Conservation (phyloP, 2,888 invertebrate genomes). For the Graphium colonna region DNA sequence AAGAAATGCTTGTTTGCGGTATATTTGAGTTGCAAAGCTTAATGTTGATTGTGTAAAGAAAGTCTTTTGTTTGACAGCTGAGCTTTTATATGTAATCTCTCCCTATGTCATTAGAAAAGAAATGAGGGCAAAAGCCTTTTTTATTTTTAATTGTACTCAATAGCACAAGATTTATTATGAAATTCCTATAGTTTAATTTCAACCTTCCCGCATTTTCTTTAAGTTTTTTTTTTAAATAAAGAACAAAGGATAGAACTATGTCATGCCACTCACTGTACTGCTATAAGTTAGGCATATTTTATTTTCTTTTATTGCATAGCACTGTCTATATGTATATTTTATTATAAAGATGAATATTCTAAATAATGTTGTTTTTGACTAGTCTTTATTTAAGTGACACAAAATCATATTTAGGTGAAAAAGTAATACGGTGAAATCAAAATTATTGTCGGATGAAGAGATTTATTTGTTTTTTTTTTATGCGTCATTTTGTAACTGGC, state of each 20-base stretch:
- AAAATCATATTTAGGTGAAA: constrained; percentile 30
- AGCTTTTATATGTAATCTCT: too few relatives aligned
- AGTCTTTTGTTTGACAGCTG: too few relatives aligned
- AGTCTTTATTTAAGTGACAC: constrained; percentile 47
- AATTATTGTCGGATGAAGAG: not conserved
- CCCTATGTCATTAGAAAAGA: not conserved
- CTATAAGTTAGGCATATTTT: not conserved
- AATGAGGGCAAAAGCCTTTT: not conserved
- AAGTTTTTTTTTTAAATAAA: not conserved
- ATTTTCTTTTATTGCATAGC: not conserved
- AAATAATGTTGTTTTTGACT: constrained; percentile 51
- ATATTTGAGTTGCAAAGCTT: too few relatives aligned
- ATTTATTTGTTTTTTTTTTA: not conserved
- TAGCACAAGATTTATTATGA: not conserved
- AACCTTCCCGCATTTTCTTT: not conserved
- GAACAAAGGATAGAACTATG: not conserved
- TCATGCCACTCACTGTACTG: not conserved
- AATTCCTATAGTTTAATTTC: not conserved
- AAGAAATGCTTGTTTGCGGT: too few relatives aligned
- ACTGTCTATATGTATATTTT: not conserved
- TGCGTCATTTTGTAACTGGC: constrained; percentile 15
- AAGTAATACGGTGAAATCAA: not conserved
- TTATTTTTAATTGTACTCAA: not conserved
- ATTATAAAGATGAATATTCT: constrained; percentile 27
- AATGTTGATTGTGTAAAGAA: too few relatives aligned